Base-by-base conservation (phyloP, 2,888 invertebrate species). In the Kryphioiulus occultus region DNA sequence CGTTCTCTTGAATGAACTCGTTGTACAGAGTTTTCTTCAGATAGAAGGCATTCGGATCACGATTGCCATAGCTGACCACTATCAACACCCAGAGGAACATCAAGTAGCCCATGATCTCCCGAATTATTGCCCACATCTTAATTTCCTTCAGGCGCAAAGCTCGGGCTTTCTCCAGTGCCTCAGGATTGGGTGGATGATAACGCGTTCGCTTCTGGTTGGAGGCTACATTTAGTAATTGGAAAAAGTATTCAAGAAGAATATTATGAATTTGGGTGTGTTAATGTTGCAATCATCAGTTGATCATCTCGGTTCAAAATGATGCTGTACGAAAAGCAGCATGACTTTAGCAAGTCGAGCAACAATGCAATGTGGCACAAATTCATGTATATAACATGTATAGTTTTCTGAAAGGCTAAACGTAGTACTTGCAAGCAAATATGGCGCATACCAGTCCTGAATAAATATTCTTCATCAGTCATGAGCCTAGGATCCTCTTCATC, bases 1-100 rank as follows among this genome's bases (percentile, higher is more conserved):
- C 30, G 26, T 53, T 30, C 7, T 44, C 4, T 53, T 30, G 85
- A 30, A 68, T 88, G 86, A 91, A 90, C 0, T 90, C 89, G 17
- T 91, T 90, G 82, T 91, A 90, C 89, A 93, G 89, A 86, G 92
- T 91, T 86, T 90, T 89, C 89, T 92, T 92, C 89, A 92, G 91
- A n/a, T 90, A 90, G 89, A 91, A 93, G 35, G 92, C 91, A 89
- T 91, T 91, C 17, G 91, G 90, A 89, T 92, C 92, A 44, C 92
- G 90, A 89, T 92, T 92, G 42, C 92, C 91, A 90, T 92, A 92
- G 88, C 92, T 91, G 86, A 93, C 91, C 22, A 92, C 91, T 86
- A 92, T 90, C n/a, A 93, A 90, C 26, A 93, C 91, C 91, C 92
- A 92, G 22, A 93, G 90, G 91, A 93, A 93, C 89, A 93, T 90